phyloP scores from a whole-genome alignment of 2,797 vertebrate species.

The Nyctibius grandis region DNA sequence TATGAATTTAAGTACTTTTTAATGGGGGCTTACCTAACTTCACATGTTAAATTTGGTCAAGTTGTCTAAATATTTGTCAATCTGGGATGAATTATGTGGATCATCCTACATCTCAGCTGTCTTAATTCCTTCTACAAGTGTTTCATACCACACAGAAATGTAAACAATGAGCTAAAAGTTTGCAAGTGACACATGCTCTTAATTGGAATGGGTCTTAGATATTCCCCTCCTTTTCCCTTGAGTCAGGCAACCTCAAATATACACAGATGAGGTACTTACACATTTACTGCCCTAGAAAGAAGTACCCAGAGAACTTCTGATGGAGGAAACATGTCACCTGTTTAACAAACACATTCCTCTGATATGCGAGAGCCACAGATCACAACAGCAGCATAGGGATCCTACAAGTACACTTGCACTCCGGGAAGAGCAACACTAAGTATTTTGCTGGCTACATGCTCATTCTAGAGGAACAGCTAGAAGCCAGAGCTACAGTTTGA shows the following conservation, averaged over 20 bases:
- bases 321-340: not conserved
- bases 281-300: not conserved
- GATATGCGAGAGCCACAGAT: not conserved
- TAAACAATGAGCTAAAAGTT: not conserved
- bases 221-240: not conserved
- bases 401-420: not conserved
- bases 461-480: conserved; percentile 30
- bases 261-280: not conserved
- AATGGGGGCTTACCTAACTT: not conserved
- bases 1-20: not conserved
- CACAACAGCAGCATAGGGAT: not conserved
- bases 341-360: not conserved
- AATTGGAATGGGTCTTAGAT: not conserved
- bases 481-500: conserved; percentile 13
- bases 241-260: not conserved
- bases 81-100: not conserved
- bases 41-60: not conserved
- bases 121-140: not conserved
- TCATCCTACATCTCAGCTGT: not conserved
- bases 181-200: not conserved
- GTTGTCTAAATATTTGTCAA: conserved; percentile 38
- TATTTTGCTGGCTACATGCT: conserved; percentile 14
- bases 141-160: not conserved
- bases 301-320: not conserved
- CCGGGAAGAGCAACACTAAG: not conserved